These are phyloP conservation scores for Lindbergichthys nudifrons DNA, from an alignment of 2,797 vertebrate genomes.

Conservation along the genomic window DNA sequence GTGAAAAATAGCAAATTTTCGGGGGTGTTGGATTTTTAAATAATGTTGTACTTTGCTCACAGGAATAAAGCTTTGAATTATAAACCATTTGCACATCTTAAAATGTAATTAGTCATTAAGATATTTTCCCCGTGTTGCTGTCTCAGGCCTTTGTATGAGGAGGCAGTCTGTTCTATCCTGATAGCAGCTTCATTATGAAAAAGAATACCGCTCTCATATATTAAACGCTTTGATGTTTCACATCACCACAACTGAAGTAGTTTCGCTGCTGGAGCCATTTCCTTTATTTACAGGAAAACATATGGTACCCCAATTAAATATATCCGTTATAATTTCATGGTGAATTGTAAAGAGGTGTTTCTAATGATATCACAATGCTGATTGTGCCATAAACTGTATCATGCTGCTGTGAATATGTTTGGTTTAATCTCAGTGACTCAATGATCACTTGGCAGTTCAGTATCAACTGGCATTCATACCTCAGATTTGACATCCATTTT, in stretches of 20 bases:
- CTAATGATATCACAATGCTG: constrained; percentile 12
- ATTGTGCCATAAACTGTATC: background rate
- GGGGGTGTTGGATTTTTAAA: constrained; percentile 47
- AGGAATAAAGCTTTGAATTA: constrained; percentile 72
- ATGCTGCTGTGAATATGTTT: background rate
- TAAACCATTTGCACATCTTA: constrained; percentile 74
- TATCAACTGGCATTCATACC: background rate
- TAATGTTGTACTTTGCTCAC: constrained; percentile 64
- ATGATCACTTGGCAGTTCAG: background rate
- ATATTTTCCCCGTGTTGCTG: constrained; percentile 67
- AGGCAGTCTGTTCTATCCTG: constrained; percentile 70
- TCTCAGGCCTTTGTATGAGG: constrained; percentile 58
- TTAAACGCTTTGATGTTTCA: constrained; percentile 72
- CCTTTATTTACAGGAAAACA: constrained; percentile 59
- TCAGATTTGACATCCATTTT: constrained; percentile 3
- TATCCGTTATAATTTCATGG: constrained; percentile 6
- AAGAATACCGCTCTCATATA: constrained; percentile 38
- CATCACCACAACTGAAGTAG: constrained; percentile 31
- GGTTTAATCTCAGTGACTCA: background rate
- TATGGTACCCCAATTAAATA: constrained; percentile 36
- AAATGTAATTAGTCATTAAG: constrained; percentile 78
- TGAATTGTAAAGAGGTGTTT: constrained; percentile 1
- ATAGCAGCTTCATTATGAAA: constrained; percentile 70
- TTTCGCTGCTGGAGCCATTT: constrained; percentile 45
- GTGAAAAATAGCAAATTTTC: constrained; percentile 38